Evolutionary conservation across 2,888 invertebrate genomes (phyloP).

Genomic region (Plagodis dolabraria): DNA sequence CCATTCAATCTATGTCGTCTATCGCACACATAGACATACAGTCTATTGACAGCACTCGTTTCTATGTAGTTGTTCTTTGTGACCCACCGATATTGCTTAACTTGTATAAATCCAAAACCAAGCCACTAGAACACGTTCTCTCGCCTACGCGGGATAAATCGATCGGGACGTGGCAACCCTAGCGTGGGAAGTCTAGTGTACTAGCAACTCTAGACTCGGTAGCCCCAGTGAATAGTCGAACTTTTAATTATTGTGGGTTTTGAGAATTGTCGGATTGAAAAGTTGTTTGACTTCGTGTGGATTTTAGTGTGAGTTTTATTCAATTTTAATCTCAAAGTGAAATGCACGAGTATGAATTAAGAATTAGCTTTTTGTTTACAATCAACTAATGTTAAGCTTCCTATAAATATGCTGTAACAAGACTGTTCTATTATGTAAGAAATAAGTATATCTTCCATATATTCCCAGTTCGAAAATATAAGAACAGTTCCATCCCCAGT

Average conservation of each 20-base stretch:
- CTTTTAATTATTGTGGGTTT: slow-evolving; percentile 9
- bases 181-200: slow-evolving; percentile 2
- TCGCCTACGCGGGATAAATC: slow-evolving; percentile 39
- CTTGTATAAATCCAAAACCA: slow-evolving; percentile 45
- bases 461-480: too few relatives aligned
- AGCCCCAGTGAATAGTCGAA: slow-evolving; percentile 4
- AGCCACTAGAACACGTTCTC: slow-evolving; percentile 61
- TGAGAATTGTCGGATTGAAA: neutral
- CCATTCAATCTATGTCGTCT: slow-evolving; percentile 7
- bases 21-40: slow-evolving; percentile 13
- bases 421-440: too few relatives aligned
- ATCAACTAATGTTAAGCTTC: too few relatives aligned
- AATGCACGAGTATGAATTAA: too few relatives aligned
- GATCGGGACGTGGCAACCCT: slow-evolving; percentile 35
- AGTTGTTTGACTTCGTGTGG: neutral
- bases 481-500: too few relatives aligned
- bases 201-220: slow-evolving; percentile 14
- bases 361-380: too few relatives aligned
- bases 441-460: too few relatives aligned
- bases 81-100: slow-evolving; percentile 37
- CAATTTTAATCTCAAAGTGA: neutral
- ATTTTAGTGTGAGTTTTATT: neutral
- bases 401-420: too few relatives aligned
- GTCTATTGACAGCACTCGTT: slow-evolving; percentile 30
- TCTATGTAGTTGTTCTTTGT: slow-evolving; percentile 20